Evolutionary conservation across 1,140 invertebrate genomes (phyloP).

Genomic region (Drosophila sucinea): DNA sequence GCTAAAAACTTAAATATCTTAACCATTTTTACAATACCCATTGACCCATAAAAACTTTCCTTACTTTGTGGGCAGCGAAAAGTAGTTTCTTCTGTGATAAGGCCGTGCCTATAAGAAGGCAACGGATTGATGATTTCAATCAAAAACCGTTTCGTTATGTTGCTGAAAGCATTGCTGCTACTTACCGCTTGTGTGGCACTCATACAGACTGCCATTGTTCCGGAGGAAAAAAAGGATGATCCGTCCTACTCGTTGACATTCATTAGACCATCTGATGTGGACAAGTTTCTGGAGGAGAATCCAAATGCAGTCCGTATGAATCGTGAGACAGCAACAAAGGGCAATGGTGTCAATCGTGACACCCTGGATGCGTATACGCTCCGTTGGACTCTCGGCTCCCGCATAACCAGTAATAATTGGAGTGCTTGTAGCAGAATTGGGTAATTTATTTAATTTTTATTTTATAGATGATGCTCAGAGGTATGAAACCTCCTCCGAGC

Average conservation of each 20-base stretch:
- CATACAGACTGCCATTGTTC: conserved; percentile 5
- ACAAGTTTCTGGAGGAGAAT: conserved; percentile 27
- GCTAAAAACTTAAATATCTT: background rate
- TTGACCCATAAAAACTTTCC: background rate
- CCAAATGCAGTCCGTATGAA: conserved; percentile 24
- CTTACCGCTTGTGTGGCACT: conserved; percentile 13
- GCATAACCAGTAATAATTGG: conserved; percentile 12
- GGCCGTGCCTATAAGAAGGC: conserved; percentile 19
- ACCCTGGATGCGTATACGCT: conserved; percentile 10
- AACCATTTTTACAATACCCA: background rate
- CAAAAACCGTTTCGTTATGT: conserved; percentile 27
- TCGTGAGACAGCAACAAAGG: background rate
- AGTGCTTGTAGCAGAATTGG: background rate
- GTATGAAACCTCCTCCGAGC: conserved; percentile 4
- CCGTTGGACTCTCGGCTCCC: conserved; percentile 8
- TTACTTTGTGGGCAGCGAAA: background rate
- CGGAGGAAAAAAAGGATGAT: background rate
- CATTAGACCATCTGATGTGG: conserved; percentile 17
- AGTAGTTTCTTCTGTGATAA: conserved; percentile 13
- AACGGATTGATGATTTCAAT: background rate
- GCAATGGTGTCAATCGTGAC: background rate
- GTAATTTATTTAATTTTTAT: no score
- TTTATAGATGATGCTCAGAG: conserved; percentile 20
- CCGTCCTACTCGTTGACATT: background rate
- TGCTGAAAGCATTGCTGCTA: conserved; percentile 30